Conservation (phyloP, 2,113 vertebrate genomes). For the Scolopax mira region DNA sequence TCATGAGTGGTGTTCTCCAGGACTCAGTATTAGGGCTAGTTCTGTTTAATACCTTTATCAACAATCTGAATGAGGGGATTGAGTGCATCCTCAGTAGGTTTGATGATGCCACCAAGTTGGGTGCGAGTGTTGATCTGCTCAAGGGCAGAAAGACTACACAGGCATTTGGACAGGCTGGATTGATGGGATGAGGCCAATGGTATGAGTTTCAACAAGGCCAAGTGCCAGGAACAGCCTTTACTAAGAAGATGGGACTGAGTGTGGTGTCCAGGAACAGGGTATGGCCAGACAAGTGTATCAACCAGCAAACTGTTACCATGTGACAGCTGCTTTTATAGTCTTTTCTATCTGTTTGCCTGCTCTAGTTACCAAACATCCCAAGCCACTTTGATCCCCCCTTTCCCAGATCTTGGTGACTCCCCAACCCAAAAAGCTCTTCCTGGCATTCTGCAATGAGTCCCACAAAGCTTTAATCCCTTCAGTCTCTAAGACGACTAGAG, state of each 20-base stretch:
- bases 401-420: neutral
- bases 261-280: neutral
- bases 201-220: neutral
- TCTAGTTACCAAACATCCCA: neutral
- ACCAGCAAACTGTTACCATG: neutral
- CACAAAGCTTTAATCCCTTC: neutral
- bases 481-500: neutral
- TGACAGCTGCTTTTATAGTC: neutral
- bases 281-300: neutral
- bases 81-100: neutral
- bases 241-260: neutral
- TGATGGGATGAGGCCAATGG: neutral
- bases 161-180: neutral
- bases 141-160: neutral
- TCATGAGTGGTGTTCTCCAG: neutral
- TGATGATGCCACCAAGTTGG: neutral
- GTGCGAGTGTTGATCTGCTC: neutral
- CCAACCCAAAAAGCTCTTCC: neutral
- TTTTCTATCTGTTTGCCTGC: neutral
- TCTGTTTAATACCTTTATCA: neutral
- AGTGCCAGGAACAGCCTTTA: neutral
- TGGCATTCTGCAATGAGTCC: neutral
- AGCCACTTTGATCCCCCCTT: neutral
- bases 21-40: neutral
- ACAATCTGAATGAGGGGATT: no score